Conservation (phyloP, 2,888 invertebrate genomes). For the Lagria hirta region DNA sequence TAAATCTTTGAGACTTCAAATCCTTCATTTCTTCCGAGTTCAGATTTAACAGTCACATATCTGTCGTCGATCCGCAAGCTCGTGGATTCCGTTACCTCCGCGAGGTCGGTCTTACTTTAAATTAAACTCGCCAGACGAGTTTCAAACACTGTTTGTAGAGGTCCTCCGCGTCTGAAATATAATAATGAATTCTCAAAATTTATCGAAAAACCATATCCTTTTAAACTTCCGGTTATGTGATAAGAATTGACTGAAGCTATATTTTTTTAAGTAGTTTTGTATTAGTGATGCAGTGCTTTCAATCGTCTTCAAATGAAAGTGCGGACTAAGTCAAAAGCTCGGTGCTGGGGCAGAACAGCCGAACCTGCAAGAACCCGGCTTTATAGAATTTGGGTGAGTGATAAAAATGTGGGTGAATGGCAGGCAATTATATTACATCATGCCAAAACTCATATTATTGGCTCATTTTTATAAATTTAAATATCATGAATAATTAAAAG, state of each 20-base stretch:
- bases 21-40: constrained; percentile 16
- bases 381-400: constrained; percentile 48
- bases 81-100: constrained; percentile 37
- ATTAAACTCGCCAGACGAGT: constrained; percentile 42
- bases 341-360: constrained; percentile 37
- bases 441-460: too few relatives aligned
- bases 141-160: constrained; percentile 29
- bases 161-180: constrained; percentile 22
- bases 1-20: too few relatives aligned
- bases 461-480: neutral
- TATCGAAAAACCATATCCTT: too few relatives aligned
- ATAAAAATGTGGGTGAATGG: constrained; percentile 1
- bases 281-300: constrained; percentile 20
- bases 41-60: constrained; percentile 18
- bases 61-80: constrained; percentile 31
- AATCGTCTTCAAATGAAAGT: constrained; percentile 38
- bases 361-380: constrained; percentile 42
- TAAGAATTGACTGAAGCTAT: too few relatives aligned
- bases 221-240: too few relatives aligned
- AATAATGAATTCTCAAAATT: too few relatives aligned
- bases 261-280: too few relatives aligned
- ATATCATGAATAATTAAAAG: too few relatives aligned
- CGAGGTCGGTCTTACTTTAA: constrained; percentile 37
- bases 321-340: constrained; percentile 32
- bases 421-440: constrained; percentile 1